phyloP scores from a whole-genome alignment of 2,888 invertebrate species.

The Apomyelois bistriatella region DNA sequence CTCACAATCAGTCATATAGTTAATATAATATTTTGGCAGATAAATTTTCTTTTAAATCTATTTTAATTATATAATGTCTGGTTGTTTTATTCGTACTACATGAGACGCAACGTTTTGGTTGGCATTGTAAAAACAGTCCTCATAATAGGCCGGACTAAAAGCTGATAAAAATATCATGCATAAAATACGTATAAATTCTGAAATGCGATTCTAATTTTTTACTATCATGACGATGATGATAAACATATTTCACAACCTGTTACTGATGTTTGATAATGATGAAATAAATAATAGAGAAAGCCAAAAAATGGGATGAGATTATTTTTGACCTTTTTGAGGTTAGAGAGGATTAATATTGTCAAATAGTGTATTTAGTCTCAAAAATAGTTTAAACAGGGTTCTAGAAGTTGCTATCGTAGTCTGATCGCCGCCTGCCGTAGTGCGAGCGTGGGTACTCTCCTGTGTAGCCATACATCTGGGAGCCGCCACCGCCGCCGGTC shows the following conservation, averaged over 20 bases:
- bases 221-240: slow-evolving; percentile 38
- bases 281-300: background rate
- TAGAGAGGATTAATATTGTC: slow-evolving; percentile 69
- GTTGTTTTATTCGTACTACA: slow-evolving; percentile 36
- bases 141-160: slow-evolving; percentile 69
- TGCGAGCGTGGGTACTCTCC: slow-evolving; percentile 75
- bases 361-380: slow-evolving; percentile 49
- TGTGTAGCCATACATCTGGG: slow-evolving; percentile 77
- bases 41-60: slow-evolving; percentile 49
- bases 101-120: slow-evolving; percentile 50
- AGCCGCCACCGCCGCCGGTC: slow-evolving; percentile 82
- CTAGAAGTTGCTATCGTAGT: slow-evolving; percentile 90
- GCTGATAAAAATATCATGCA: slow-evolving; percentile 58
- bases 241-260: slow-evolving; percentile 70
- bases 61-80: slow-evolving; percentile 39
- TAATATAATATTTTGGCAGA: slow-evolving; percentile 72
- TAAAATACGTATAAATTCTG: slow-evolving; percentile 54
- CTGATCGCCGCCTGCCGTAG: slow-evolving; percentile 83
- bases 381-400: slow-evolving; percentile 32
- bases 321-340: slow-evolving; percentile 43
- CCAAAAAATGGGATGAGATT: background rate
- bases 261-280: slow-evolving; percentile 48
- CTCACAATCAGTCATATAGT: slow-evolving; percentile 76
- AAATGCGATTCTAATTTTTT: slow-evolving; percentile 41
- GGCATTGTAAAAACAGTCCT: slow-evolving; percentile 56